Evolutionary conservation across 1,140 invertebrate genomes (phyloP), one percentile per base, ranked within the genome.

Genomic region (Epicauta chinensis): DNA sequence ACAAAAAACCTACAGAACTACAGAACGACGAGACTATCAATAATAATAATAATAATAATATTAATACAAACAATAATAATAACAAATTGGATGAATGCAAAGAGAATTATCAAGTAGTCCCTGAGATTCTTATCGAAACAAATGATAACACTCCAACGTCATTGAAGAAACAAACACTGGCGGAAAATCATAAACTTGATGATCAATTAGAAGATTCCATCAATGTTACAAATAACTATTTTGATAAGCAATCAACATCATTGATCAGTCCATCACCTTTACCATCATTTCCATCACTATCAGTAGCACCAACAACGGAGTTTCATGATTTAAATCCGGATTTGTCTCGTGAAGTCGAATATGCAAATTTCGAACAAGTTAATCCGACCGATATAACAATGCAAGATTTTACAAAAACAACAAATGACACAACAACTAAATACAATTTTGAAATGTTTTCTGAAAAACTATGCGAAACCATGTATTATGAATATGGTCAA

Each of bases 401-500:
- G 36, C 60, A 54, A 35, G 64, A 66, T 13, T 64, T 59, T 32
- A 58, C 61, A 4, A 61, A 63, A 23, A 23, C 23, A 1, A 23
- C 23, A 23, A 23, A 23, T 23, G 23, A 23, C 7, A 3, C 23
- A 7, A 23, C 23, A 38, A 56, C 60, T 23, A 66, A 64, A 43
- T 66, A 60, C 41, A 53, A 50, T 17, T 69, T 63, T 53, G 50
- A 55, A 5, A 54, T 59, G 12, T 68, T 63, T 48, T 57, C 65
- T 13, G 66, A 68, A 4, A 70, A 70, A 51, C 59, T 68, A 2
- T 70, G 68, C 51, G 67, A 69, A 29, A 63, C 48, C 17, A 65
- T 68, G 55, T 68, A 66, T 48, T 68, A 65, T 50, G 65, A 71
- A 23, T 66, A 69, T 36, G 47, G 59, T 10, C 16, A 64, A 2